Conservation (phyloP, 2,797 vertebrate genomes). For the Sebastes steindachneri region DNA sequence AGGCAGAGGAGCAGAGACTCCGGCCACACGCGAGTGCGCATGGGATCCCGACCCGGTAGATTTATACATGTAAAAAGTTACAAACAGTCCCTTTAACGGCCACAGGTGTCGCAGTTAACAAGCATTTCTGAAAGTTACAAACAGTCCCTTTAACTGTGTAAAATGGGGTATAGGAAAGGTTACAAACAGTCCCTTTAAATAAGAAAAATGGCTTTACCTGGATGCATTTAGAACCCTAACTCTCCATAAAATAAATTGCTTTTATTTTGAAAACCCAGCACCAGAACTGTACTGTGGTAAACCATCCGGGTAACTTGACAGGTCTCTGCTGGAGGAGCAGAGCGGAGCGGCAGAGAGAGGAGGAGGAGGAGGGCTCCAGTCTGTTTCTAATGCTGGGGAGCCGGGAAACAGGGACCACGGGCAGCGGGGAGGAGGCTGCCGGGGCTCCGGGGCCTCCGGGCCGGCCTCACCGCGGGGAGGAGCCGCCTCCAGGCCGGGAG, state of each 20-base stretch:
- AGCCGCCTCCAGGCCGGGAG: slow-evolving; percentile 4
- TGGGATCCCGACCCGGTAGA: too few species aligned
- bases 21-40: too few species aligned
- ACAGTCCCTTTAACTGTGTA: too few species aligned
- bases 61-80: too few species aligned
- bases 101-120: too few species aligned
- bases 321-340: slow-evolving; percentile 5
- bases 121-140: too few species aligned
- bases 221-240: not conserved
- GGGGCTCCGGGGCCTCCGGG: slow-evolving; percentile 26
- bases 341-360: slow-evolving; percentile 6
- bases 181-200: too few species aligned
- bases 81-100: too few species aligned
- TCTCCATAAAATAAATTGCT: not conserved
- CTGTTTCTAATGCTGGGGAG: slow-evolving; percentile 62
- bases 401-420: slow-evolving; percentile 53
- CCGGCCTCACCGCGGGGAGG: not conserved
- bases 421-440: slow-evolving; percentile 11
- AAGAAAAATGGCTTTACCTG: not conserved
- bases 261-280: slow-evolving; percentile 11
- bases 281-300: not conserved
- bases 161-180: too few species aligned
- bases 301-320: not conserved
- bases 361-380: not conserved
- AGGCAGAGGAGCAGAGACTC: too few species aligned